phyloP scores from a whole-genome alignment of 2,113 vertebrate genomes.

The Cyanoderma ruficeps region DNA sequence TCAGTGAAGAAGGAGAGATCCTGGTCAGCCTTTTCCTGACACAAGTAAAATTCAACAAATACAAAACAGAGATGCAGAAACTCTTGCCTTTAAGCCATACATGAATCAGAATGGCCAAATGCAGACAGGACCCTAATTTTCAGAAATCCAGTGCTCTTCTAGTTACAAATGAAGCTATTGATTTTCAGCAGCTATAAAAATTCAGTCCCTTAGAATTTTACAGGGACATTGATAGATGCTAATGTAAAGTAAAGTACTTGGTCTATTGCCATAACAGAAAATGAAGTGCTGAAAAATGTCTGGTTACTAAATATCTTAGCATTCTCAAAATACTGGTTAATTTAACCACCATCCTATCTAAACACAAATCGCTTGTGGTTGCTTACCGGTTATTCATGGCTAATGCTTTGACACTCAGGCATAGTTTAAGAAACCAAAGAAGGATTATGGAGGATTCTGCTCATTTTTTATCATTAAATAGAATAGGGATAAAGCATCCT shows the following conservation, averaged over 20 bases:
- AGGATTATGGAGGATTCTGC: neutral
- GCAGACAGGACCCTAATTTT: neutral
- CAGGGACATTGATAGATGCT: neutral
- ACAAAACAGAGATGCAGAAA: neutral
- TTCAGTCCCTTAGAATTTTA: neutral
- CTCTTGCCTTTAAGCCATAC: neutral
- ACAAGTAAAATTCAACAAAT: neutral
- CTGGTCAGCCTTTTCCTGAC: neutral
- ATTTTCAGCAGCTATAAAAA: conserved; percentile 3
- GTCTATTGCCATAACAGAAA: neutral
- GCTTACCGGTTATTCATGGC: neutral
- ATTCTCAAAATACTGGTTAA: neutral
- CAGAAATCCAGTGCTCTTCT: neutral
- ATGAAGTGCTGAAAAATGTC: neutral
- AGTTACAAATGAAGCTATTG: neutral
- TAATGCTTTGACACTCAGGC: neutral
- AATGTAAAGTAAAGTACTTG: neutral
- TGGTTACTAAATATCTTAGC: neutral
- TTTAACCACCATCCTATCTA: neutral
- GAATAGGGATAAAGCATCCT: neutral
- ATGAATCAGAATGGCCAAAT: neutral
- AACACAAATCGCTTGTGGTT: neutral
- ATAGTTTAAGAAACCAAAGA: neutral
- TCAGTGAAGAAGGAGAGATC: neutral
- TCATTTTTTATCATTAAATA: neutral